Evolutionary conservation across 2,113 vertebrate genomes (phyloP), one percentile per base, ranked within the genome.

Genomic region (Notothenia coriiceps): DNA sequence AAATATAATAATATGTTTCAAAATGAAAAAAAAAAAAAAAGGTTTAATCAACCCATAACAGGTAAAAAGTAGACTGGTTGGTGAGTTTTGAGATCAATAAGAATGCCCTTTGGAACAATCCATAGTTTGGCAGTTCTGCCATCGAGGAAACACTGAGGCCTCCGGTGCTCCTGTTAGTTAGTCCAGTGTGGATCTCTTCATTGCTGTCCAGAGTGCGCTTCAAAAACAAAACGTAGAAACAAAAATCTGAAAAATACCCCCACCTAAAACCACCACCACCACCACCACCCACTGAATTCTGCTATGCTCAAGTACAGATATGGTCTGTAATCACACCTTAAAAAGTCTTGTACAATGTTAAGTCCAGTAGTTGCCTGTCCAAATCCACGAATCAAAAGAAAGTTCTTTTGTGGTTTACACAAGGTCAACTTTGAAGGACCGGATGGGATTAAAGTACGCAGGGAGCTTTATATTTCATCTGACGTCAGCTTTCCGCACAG

Each of bases 31-130:
- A 22, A 25, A 2, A 64, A 74, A 71, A 78, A 84, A 80, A 90
- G n/a, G 84, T 85, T 90, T 74, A 93, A 92, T 88, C 86, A 84
- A 87, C 86, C 89, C 75, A 52, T 87, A 86, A 91, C 90, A 89
- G 77, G 82, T 86, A 87, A 84, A 89, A 93, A 88, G 62, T 83
- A 71, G 74, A 91, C 91, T 87, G 89, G 82, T 92, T 83, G 83
- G 88, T 89, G 93, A 90, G 75, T 86, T 87, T 85, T 82, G 91
- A 90, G 90, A 93, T 86, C 74, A 29, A 82, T 89, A 82, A 92
- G 86, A 95, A 96, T 95, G 94, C 94, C 95, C 94, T 52, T 89
- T 90, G 83, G 70, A 88, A 83, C 91, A 92, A 87, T 92, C 84
- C 89, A 88, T 74, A 88, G 83, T 85, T 83, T 2, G 69, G 82